These are phyloP conservation scores for Lophochroa leadbeateri DNA, from an alignment of 2,113 vertebrate species.

Conservation along the genomic window DNA sequence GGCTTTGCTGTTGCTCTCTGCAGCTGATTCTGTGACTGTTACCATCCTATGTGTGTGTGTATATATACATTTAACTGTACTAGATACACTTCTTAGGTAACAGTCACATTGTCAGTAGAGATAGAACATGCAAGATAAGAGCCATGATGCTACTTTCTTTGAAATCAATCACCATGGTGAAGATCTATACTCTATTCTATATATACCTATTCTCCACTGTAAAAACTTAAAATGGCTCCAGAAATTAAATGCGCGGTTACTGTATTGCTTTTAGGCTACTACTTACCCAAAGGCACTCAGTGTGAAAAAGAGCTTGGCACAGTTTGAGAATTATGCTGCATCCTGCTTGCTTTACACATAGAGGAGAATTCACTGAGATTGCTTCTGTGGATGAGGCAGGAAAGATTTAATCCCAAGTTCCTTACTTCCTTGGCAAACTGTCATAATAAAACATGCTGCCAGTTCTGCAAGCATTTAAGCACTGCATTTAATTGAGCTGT, in stretches of 20 bases:
- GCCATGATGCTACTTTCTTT: neutral
- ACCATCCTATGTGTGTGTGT: neutral
- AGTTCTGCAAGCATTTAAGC: neutral
- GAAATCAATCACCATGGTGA: neutral
- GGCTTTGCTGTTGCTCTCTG: neutral
- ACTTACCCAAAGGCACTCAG: neutral
- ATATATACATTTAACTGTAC: neutral
- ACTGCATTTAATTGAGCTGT: neutral
- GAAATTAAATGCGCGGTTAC: neutral
- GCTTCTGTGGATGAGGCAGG: neutral
- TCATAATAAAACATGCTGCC: neutral
- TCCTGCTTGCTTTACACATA: neutral
- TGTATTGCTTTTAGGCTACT: neutral
- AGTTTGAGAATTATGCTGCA: neutral
- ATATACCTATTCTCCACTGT: neutral
- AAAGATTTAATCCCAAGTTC: neutral
- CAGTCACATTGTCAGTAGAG: neutral
- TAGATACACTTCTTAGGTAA: neutral
- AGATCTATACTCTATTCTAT: neutral
- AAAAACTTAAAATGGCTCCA: neutral
- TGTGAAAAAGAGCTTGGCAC: neutral
- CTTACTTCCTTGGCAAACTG: neutral
- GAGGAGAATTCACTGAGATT: neutral
- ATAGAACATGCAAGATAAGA: neutral
- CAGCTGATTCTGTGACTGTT: neutral